Base-by-base conservation (phyloP, 2,888 invertebrate species). In the Urechis unicinctus region DNA sequence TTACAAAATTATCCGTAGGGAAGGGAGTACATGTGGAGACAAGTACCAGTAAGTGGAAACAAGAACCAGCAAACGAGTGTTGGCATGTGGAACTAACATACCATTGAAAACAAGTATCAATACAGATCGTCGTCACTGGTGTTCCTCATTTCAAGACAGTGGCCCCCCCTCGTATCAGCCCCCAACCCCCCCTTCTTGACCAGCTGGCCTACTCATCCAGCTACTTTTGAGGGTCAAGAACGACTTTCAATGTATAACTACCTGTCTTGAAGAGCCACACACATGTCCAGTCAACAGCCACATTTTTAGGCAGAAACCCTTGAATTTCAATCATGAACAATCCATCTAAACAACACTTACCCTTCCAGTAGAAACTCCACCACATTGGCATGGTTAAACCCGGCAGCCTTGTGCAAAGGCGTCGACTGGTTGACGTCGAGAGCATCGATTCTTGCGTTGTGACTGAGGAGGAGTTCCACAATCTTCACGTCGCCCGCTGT, bases 371-470 rank as follows among this genome's bases (percentile, higher is more conserved):
- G 70, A 57, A 68, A 73, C 22, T 75, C 69, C 5, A 77, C 74
- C 22, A 77, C 72, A 41, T 70, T 70, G 2, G 63, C 58, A 57
- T 79, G 75, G 66, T 80, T 74, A 55, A 68, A 69, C 26, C 69
- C 69, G 2, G 77, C 72, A 3, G 81, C 80, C 44, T 70, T 73
- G 63, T 80, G 79, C 17, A 81, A 69, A 2, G 81, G 77, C 1
- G 81, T 80, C 52, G 48, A 47, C 56, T 74, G 76, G 53, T 73
- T 67, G 49, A 67, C 69, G 59, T 81, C 79, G 21, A 77, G 61
- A 31, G 74, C 75, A 61, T 80, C 76, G 45, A 80, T 71, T 24
- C 73, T 65, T 2, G 80, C 80, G 17, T 72, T 69, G 60, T 78
- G 64, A 45, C 76, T 71, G 25, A 74, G 60, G 43, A 79, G 63